phyloP scores from a whole-genome alignment of 2,888 invertebrate species.

The Tachina lurida region DNA sequence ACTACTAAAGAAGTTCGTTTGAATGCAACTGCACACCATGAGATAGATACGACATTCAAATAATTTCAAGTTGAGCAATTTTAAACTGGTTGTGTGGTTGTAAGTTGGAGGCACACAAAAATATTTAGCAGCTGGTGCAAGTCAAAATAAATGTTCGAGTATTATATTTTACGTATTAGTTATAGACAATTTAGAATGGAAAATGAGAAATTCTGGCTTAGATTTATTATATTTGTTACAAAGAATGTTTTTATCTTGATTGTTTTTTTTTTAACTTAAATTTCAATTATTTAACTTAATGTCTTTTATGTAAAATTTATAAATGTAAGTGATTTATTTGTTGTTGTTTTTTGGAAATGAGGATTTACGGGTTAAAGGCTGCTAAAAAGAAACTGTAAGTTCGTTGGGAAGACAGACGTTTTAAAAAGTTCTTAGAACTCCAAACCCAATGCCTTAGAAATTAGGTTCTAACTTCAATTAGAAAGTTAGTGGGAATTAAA shows the following conservation, averaged over 20 bases:
- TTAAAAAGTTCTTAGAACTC: background rate
- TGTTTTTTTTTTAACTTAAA: slow-evolving; percentile 4
- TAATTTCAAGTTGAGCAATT: slow-evolving; percentile 33
- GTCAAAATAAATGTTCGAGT: slow-evolving; percentile 33
- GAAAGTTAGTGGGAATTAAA: too few species aligned
- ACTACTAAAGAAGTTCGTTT: slow-evolving; percentile 59
- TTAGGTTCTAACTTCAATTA: too few species aligned
- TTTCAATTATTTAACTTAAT: slow-evolving; percentile 9
- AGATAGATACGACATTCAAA: slow-evolving; percentile 1
- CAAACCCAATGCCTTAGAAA: too few species aligned
- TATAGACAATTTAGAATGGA: slow-evolving; percentile 51
- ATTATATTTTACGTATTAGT: slow-evolving; percentile 55
- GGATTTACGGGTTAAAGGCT: background rate
- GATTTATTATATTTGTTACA: slow-evolving; percentile 35
- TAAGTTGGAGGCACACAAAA: slow-evolving; percentile 15
- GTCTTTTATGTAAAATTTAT: background rate
- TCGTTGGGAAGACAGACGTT: background rate
- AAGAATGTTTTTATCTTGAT: slow-evolving; percentile 1
- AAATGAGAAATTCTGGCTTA: slow-evolving; percentile 42
- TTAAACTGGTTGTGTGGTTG: slow-evolving; percentile 26
- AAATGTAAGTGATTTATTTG: background rate
- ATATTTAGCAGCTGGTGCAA: slow-evolving; percentile 44
- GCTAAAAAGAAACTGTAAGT: background rate
- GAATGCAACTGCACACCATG: slow-evolving; percentile 44
- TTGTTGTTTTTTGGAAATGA: background rate